A percentile compares a stretch with the other conserved stretches of the same genome.
Conservation (phyloP, 2,113 vertebrate species). For the Notechis scutatus region DNA sequence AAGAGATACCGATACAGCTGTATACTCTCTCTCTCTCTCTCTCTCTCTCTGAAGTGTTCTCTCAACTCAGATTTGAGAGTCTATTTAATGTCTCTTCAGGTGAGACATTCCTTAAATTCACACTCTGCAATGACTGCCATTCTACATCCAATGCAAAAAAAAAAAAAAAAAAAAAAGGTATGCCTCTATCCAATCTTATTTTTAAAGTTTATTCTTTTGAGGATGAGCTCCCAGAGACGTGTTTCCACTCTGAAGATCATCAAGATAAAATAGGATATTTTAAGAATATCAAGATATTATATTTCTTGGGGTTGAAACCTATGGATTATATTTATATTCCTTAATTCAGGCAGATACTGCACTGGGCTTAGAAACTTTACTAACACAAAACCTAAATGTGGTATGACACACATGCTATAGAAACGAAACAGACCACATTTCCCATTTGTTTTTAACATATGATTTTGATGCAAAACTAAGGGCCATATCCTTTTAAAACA, state of each 20-base stretch:
- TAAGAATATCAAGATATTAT: background rate
- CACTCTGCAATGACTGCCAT: background rate
- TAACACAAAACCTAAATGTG: background rate
- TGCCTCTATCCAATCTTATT: background rate
- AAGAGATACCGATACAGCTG: background rate
- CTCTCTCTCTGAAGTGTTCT: background rate
- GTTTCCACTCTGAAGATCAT: background rate
- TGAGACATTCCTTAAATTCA: background rate
- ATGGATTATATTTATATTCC: background rate
- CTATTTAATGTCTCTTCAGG: background rate
- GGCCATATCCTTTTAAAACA: slow-evolving; percentile 38
- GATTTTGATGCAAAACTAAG: slow-evolving; percentile 35
- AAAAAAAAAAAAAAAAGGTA: background rate
- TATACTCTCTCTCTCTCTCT: background rate
- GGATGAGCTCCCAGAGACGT: background rate
- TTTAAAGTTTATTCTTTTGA: background rate
- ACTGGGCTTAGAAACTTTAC: background rate
- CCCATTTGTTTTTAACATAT: slow-evolving; percentile 11
- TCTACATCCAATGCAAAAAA: background rate
- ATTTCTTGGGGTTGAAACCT: background rate
- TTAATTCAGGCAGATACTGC: background rate
- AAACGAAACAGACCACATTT: background rate
- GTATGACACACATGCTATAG: background rate
- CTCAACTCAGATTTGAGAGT: background rate
- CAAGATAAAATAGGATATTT: background rate